Conservation (phyloP, 2,888 invertebrate genomes). For the Ophion ellenae region DNA sequence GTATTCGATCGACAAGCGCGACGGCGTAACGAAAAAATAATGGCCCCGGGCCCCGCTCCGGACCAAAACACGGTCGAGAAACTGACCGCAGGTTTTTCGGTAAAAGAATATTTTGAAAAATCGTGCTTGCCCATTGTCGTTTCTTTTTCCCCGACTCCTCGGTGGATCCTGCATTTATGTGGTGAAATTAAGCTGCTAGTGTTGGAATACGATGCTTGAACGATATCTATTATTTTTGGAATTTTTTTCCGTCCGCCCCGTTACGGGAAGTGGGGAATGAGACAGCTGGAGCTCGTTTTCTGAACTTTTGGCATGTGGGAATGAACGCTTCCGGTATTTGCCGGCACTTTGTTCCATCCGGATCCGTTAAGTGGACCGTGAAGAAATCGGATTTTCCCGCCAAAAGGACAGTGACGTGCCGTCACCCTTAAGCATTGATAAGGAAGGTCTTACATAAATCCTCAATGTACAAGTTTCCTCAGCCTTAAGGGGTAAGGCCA, state of each 20-base stretch:
- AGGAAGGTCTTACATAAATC: too few species aligned
- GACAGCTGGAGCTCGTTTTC: not conserved
- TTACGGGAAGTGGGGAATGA: not conserved
- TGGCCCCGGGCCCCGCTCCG: slow-evolving; percentile 13
- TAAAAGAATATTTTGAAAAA: not conserved
- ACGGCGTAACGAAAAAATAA: slow-evolving; percentile 16
- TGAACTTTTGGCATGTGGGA: not conserved
- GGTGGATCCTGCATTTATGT: not conserved
- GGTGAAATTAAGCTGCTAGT: not conserved
- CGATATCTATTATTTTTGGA: not conserved
- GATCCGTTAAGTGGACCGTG: not conserved
- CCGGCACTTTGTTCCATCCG: not conserved
- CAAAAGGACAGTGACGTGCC: not conserved
- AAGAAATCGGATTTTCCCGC: not conserved
- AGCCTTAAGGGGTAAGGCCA: too few species aligned
- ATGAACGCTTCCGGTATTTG: not conserved
- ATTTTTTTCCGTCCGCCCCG: not conserved
- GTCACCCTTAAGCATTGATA: not conserved
- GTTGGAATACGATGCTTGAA: not conserved
- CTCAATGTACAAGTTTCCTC: too few species aligned
- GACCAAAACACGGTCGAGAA: slow-evolving; percentile 1
- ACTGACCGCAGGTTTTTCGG: not conserved
- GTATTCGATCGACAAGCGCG: not conserved
- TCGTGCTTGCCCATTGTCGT: not conserved
- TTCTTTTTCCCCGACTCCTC: not conserved